A percentile compares a stretch with the other conserved stretches of the same genome.
Conservation (phyloP, 1,140 invertebrate species). For the Cydia strobilella region DNA sequence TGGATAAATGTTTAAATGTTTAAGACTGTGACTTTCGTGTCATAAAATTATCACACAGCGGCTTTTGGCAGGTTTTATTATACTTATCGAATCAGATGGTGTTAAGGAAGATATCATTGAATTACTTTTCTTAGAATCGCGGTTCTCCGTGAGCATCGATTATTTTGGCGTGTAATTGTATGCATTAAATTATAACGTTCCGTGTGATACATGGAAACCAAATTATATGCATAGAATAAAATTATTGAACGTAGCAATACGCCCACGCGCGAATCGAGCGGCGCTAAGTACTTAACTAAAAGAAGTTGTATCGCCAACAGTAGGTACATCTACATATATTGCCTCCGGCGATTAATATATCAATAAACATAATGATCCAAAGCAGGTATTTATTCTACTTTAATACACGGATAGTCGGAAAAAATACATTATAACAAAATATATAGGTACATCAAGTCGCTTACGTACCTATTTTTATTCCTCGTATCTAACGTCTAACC, state of each 20-base stretch:
- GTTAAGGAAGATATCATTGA: constrained; percentile 14
- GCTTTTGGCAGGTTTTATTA: constrained; percentile 14
- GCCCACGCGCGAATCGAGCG: background rate
- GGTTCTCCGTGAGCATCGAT: background rate
- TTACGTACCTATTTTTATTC: too few relatives aligned
- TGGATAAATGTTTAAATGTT: background rate
- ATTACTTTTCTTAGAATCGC: constrained; percentile 16
- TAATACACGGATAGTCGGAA: too few relatives aligned
- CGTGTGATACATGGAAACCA: constrained; percentile 9
- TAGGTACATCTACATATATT: background rate
- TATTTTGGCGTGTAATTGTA: background rate
- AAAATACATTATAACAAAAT: too few relatives aligned
- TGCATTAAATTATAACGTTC: constrained; percentile 17
- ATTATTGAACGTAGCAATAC: background rate
- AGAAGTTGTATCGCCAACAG: background rate
- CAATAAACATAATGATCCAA: background rate
- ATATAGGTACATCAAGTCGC: too few relatives aligned
- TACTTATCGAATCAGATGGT: background rate
- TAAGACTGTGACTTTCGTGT: background rate
- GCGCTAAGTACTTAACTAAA: constrained; percentile 13
- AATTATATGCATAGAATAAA: constrained; percentile 10
- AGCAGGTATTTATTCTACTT: too few relatives aligned
- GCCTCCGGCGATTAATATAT: background rate
- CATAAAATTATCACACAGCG: constrained; percentile 19
- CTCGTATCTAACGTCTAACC: too few relatives aligned